Evolutionary conservation across 2,888 invertebrate genomes (phyloP).

Genomic region (Ennomos erosarius): DNA sequence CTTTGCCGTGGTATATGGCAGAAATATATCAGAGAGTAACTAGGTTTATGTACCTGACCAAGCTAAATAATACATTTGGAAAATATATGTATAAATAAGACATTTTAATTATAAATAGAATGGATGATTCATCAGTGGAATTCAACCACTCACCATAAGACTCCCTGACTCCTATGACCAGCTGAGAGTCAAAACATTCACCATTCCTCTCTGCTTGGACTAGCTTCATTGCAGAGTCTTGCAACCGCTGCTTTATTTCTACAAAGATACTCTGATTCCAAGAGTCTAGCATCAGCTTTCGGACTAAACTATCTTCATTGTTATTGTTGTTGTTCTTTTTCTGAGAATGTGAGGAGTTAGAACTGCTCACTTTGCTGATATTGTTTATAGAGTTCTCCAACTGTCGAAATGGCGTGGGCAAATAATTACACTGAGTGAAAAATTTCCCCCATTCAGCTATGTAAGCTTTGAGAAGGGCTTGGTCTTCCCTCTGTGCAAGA

Average conservation of each 20-base stretch:
- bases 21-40: too few species aligned
- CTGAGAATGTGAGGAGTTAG: slow-evolving; percentile 71
- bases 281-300: slow-evolving; percentile 98
- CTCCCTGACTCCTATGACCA: slow-evolving; percentile 98
- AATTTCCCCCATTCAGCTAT: slow-evolving; percentile 99
- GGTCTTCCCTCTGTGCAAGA: slow-evolving; percentile 96
- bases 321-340: slow-evolving; percentile 84
- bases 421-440: slow-evolving; percentile 98
- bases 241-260: slow-evolving; percentile 96
- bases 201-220: slow-evolving; percentile 98
- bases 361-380: slow-evolving; percentile 73
- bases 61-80: too few species aligned
- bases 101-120: too few species aligned
- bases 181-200: slow-evolving; percentile 98
- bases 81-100: too few species aligned
- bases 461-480: slow-evolving; percentile 97
- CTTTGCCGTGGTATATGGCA: too few species aligned
- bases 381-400: slow-evolving; percentile 93
- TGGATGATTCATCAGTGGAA: background rate
- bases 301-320: slow-evolving; percentile 95
- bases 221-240: slow-evolving; percentile 98
- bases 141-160: slow-evolving; percentile 90
- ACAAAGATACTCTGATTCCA: slow-evolving; percentile 99
- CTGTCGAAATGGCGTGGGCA: slow-evolving; percentile 97
- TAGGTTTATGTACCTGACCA: too few species aligned